Percentiles rank a stretch among this genome's conserved stretches.
phyloP scores from a whole-genome alignment of 2,113 vertebrate genomes.

The Lampris megalopsis region DNA sequence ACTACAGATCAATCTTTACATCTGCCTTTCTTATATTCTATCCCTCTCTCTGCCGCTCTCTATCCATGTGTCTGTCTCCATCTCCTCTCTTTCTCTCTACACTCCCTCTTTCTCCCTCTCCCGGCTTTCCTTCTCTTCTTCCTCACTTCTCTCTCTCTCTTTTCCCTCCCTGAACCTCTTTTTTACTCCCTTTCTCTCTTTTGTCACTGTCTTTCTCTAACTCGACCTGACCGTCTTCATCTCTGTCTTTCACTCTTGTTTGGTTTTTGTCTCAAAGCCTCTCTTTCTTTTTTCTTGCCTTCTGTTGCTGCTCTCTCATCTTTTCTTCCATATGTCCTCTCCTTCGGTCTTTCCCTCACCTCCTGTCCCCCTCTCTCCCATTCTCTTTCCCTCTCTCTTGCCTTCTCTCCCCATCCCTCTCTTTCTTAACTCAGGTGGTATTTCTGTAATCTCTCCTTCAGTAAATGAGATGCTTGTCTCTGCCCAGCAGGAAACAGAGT shows the following conservation, averaged over 20 bases:
- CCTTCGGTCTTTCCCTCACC: constrained; percentile 1
- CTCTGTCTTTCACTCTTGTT: no score
- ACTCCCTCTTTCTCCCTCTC: background rate
- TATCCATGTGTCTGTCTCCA: constrained; percentile 5
- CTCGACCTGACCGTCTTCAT: constrained; percentile 1
- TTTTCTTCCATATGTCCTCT: background rate
- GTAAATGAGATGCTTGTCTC: background rate
- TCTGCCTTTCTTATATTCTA: background rate
- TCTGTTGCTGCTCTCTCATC: no score
- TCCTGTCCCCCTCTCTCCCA: background rate
- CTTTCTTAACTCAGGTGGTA: background rate
- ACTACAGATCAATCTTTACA: background rate
- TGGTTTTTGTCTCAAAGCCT: no score
- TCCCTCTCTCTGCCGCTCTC: background rate
- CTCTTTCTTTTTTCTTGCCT: no score
- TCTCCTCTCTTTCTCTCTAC: background rate
- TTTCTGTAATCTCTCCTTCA: background rate
- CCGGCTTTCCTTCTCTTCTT: background rate
- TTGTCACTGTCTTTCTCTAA: background rate
- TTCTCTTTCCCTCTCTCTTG: background rate
- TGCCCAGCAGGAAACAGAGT: no score
- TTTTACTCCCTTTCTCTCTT: background rate
- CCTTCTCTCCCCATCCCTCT: background rate
- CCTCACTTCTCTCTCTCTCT: constrained; percentile 13
- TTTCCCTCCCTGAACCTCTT: background rate